Base-by-base conservation (phyloP, 2,888 invertebrate genomes). In the Cartodere bifasciata region DNA sequence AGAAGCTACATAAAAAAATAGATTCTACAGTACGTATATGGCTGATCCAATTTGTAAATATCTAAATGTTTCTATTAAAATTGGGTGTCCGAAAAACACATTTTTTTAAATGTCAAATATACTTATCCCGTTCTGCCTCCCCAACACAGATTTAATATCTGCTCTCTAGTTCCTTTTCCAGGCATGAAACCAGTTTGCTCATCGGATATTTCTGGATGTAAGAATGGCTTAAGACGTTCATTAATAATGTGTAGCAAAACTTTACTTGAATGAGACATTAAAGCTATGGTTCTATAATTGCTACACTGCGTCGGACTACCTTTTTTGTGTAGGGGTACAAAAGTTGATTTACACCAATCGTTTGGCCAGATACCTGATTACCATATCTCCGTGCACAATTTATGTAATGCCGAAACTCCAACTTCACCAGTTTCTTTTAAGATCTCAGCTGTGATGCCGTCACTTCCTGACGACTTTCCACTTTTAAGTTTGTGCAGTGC, bases 81-180 rank as follows among this genome's bases (percentile, higher is more conserved):
- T n/a, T n/a, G n/a, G n/a, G n/a, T n/a, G n/a, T n/a, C n/a, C n/a
- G n/a, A n/a, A n/a, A n/a, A n/a, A n/a, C n/a, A n/a, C n/a, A n/a
- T n/a, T n/a, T n/a, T n/a, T n/a, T n/a, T n/a, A n/a, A n/a, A n/a
- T n/a, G n/a, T n/a, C n/a, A n/a, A n/a, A n/a, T n/a, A n/a, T n/a
- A n/a, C n/a, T n/a, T n/a, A n/a, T n/a, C n/a, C n/a, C n/a, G n/a
- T n/a, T n/a, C n/a, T n/a, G n/a, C n/a, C n/a, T n/a, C n/a, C n/a
- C n/a, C n/a, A n/a, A n/a, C n/a, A n/a, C n/a, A 31, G 22, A 30
- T 35, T 35, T 26, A 35, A 11, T 1, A 35, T 26, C 13, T 31
- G 27, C 14, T 31, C 23, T 17, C 31, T 23, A 15, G 34, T 34
- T 11, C 29, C 34, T 14, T 28, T 16, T 16, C 29, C 29, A 5